Evolutionary conservation across 2,797 vertebrate species (phyloP), one percentile per base, ranked within the genome.

Genomic region (Pangasius larnaudii): DNA sequence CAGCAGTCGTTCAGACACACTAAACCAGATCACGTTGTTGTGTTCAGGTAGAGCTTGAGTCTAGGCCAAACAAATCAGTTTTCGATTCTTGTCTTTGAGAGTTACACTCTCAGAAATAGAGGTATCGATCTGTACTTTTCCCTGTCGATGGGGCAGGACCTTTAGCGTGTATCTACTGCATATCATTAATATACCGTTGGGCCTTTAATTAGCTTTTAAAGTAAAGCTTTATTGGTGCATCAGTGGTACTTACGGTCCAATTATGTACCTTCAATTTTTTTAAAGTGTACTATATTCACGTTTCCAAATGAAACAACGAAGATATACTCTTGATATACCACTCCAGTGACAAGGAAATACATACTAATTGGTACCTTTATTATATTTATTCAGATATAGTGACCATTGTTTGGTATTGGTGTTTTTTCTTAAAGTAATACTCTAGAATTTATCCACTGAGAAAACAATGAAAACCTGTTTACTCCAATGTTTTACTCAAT

Each of bases 1-100:
- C 78, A 13, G 16, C 78, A 13, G 33, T 71, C 36, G 56, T 69
- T 56, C 9, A 53, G 65, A 72, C 36, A 74, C 14, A 75, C 36
- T 24, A n/a, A 84, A 75, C 79, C 79, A 27, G 67, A 87, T 74
- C 81, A 63, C 10, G 46, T n/a, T 22, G 61, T 84, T 59, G 81
- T 87, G 82, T n/a, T 30, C 56, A 75, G 10, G 36, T 59, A 46
- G 51, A 46, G 22, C 30, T 30, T 13, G 16, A 86, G 51, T 65
- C 85, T 42, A 30, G 33, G 58, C 1, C 0, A 24, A 80, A 87
- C 42, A 36, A 49, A 87, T 75, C 39, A 30, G 67, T 19, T 67
- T 36, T 86, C 10, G 0, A 5, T 24, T 78, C 6, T 56, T 2
- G 39, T 49, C 24, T n/a, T 24, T 39, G 19, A 39, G 67, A 71